A percentile compares a stretch with the other conserved stretches of the same genome.
Conservation (phyloP, 2,888 invertebrate species). For the Empis stercorea region DNA sequence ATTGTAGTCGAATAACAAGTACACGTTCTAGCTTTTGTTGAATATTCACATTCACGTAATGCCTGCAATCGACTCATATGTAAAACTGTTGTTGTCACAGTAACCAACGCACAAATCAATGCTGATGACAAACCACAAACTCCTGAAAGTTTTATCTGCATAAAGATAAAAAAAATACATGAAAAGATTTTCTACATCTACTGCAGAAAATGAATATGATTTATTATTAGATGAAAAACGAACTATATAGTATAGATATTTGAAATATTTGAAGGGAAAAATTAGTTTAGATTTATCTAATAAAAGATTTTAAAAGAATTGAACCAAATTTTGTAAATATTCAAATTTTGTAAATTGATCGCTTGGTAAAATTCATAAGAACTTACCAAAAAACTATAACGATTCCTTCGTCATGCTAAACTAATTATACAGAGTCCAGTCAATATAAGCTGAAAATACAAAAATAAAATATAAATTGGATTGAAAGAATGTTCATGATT, state of each 20-base stretch:
- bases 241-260: not conserved
- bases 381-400: constrained; percentile 80
- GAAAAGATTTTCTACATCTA: not conserved
- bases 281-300: too few species aligned
- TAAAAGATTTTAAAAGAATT: too few species aligned
- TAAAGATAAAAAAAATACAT: constrained; percentile 17
- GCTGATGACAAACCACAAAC: constrained; percentile 78
- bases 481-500: not conserved
- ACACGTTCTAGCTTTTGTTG: constrained; percentile 59
- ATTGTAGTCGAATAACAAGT: constrained; percentile 64
- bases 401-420: constrained; percentile 65
- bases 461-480: constrained; percentile 1
- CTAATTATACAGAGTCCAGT: constrained; percentile 81
- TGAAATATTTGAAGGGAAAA: not conserved
- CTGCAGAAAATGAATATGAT: not conserved
- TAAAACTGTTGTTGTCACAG: constrained; percentile 77
- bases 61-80: constrained; percentile 85
- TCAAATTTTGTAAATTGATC: too few species aligned
- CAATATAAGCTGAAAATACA: constrained; percentile 56
- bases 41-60: constrained; percentile 75
- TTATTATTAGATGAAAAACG: not conserved
- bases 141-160: constrained; percentile 77
- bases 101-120: constrained; percentile 70
- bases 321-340: too few species aligned
- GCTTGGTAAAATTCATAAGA: too few species aligned